phyloP scores from a whole-genome alignment of 2,888 invertebrate genomes.

The Agrotis ipsilon region DNA sequence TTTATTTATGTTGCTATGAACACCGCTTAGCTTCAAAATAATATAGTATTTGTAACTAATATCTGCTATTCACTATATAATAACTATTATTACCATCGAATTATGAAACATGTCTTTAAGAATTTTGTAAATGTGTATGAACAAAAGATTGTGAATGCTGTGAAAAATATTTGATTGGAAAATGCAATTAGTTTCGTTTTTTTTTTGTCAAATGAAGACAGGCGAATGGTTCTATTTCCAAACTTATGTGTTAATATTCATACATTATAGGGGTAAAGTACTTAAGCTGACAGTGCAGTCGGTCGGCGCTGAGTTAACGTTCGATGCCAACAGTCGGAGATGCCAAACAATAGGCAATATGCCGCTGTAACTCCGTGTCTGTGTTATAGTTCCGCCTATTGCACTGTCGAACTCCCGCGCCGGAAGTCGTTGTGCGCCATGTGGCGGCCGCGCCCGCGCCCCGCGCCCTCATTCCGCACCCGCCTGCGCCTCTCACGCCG shows the following conservation, averaged over 20 bases:
- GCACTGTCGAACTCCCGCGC: slow-evolving; percentile 79
- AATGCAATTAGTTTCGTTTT: slow-evolving; percentile 37
- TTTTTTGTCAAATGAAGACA: slow-evolving; percentile 49
- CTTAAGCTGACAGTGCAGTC: slow-evolving; percentile 86
- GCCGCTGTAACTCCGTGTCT: slow-evolving; percentile 76
- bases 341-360: slow-evolving; percentile 90
- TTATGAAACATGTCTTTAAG: background rate
- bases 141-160: slow-evolving; percentile 19
- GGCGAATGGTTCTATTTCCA: slow-evolving; percentile 73
- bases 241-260: slow-evolving; percentile 83
- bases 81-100: background rate
- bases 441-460: slow-evolving; percentile 54
- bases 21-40: background rate
- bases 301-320: slow-evolving; percentile 78
- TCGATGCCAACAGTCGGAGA: slow-evolving; percentile 89
- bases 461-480: slow-evolving; percentile 24
- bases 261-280: slow-evolving; percentile 83
- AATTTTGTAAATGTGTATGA: slow-evolving; percentile 1
- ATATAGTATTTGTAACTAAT: background rate
- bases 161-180: slow-evolving; percentile 39
- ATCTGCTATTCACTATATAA: background rate
- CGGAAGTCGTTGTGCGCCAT: slow-evolving; percentile 83
- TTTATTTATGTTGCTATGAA: slow-evolving; percentile 31
- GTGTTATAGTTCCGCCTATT: slow-evolving; percentile 82
- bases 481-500: slow-evolving; percentile 16